phyloP scores from a whole-genome alignment of 2,797 vertebrate genomes.

The Buceros bicornis region DNA sequence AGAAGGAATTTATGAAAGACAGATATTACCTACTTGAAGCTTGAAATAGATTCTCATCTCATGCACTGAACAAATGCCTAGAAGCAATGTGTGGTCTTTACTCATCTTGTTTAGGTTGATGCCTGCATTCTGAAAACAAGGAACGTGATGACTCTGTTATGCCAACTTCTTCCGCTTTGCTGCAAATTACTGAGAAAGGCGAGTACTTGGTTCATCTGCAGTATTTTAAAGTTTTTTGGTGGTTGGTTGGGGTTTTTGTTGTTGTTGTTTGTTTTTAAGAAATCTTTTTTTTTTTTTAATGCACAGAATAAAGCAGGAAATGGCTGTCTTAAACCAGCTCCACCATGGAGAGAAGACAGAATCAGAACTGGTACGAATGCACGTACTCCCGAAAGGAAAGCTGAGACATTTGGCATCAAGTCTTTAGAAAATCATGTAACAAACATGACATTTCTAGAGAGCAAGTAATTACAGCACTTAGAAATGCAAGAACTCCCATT shows the following conservation, averaged over 20 bases:
- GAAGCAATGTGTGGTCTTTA: not conserved
- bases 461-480: slow-evolving; percentile 78
- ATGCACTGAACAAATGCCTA: not conserved
- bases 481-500: slow-evolving; percentile 42
- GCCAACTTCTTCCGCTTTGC: slow-evolving; percentile 89
- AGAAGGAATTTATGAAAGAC: not conserved
- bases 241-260: not conserved
- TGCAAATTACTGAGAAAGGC: slow-evolving; percentile 91
- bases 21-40: not conserved
- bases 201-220: not conserved
- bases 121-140: slow-evolving; percentile 91
- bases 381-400: slow-evolving; percentile 82
- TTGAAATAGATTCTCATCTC: not conserved
- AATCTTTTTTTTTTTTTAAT: not conserved
- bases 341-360: slow-evolving; percentile 88
- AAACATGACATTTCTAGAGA: slow-evolving; percentile 89
- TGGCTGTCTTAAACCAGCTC: slow-evolving; percentile 84
- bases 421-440: slow-evolving; percentile 89
- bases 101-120: slow-evolving; percentile 85
- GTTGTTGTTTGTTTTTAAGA: not conserved
- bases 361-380: slow-evolving; percentile 81
- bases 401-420: slow-evolving; percentile 85
- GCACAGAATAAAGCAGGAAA: slow-evolving; percentile 84
- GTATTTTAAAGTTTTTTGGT: not conserved
- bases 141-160: slow-evolving; percentile 85